Evolutionary conservation across 2,888 invertebrate species (phyloP).

Genomic region (Toxonevra muliebris): DNA sequence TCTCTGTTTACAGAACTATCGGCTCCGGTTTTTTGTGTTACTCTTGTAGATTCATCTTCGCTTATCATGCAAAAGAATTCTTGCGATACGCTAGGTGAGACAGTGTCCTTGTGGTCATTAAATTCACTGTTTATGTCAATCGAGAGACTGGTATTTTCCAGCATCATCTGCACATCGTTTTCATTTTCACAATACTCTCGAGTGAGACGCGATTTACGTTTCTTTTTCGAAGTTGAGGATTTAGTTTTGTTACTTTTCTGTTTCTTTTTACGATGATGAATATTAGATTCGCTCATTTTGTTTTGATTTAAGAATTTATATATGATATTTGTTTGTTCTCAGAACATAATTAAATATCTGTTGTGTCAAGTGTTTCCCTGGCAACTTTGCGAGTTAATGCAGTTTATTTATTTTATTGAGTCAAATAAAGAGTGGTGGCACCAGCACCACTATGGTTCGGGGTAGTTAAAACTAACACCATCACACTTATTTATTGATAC

Average conservation of each 20-base stretch:
- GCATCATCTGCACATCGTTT: constrained; percentile 50
- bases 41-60: constrained; percentile 25
- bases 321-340: neutral
- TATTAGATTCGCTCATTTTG: constrained; percentile 8
- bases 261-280: constrained; percentile 17
- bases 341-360: neutral
- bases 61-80: constrained; percentile 49
- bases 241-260: constrained; percentile 13
- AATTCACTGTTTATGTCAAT: constrained; percentile 36
- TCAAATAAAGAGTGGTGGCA: too few species aligned
- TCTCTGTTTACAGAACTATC: neutral
- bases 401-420: neutral
- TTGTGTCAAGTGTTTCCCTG: constrained; percentile 12
- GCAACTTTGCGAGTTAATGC: neutral
- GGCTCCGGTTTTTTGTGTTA: constrained; percentile 1
- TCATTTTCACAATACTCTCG: constrained; percentile 54
- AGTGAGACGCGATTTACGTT: constrained; percentile 33
- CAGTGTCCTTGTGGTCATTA: constrained; percentile 33
- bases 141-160: constrained; percentile 43
- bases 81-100: constrained; percentile 38
- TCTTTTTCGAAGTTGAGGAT: neutral
- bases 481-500: too few species aligned
- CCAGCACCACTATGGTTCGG: too few species aligned
- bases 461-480: too few species aligned
- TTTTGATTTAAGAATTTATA: neutral